These are phyloP conservation scores for Sphenopsis melanotis DNA, from an alignment of 2,797 vertebrate species.

Conservation along the genomic window DNA sequence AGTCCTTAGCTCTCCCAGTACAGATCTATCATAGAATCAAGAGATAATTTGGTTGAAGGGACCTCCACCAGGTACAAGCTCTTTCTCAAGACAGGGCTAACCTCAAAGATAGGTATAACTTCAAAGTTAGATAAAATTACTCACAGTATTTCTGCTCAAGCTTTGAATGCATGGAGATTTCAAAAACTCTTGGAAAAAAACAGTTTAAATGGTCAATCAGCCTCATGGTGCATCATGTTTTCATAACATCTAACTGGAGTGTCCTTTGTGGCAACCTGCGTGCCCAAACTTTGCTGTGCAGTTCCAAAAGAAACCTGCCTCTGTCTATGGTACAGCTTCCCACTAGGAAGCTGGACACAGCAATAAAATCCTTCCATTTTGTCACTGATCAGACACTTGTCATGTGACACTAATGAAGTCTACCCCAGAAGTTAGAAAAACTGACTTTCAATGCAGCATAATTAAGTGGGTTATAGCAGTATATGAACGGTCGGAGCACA, in stretches of 20 bases:
- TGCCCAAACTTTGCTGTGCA: neutral
- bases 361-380: neutral
- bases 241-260: neutral
- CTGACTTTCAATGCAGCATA: neutral
- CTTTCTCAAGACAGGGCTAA: neutral
- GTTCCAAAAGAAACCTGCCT: neutral
- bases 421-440: neutral
- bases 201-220: neutral
- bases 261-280: neutral
- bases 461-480: neutral
- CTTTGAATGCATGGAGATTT: neutral
- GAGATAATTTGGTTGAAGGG: neutral
- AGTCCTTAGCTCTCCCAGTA: neutral
- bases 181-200: neutral
- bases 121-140: neutral
- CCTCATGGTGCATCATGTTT: neutral
- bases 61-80: neutral
- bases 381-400: neutral
- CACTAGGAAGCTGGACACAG: neutral
- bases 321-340: neutral
- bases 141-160: neutral
- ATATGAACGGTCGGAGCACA: neutral
- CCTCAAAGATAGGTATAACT: neutral
- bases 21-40: neutral
- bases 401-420: neutral